Conservation (phyloP, 2,888 invertebrate species). For the Chrysina gloriosa region DNA sequence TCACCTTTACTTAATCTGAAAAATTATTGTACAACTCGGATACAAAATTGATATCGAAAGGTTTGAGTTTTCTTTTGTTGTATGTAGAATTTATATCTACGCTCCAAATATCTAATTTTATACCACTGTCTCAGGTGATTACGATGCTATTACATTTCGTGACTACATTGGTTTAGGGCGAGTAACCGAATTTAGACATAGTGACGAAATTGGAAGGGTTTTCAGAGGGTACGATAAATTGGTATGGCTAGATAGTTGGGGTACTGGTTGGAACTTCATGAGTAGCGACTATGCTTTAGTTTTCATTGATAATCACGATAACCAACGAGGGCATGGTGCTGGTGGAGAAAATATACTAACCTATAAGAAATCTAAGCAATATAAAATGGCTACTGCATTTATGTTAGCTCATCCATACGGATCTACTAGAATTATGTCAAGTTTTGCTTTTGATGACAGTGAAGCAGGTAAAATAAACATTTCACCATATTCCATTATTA, state of each 20-base stretch:
- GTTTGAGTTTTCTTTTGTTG: too few relatives aligned
- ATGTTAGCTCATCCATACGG: slow-evolving; percentile 89
- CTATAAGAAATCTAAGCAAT: slow-evolving; percentile 74
- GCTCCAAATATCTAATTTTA: slow-evolving; percentile 72
- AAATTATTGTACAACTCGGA: too few relatives aligned
- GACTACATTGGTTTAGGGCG: slow-evolving; percentile 66
- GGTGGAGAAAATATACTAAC: slow-evolving; percentile 70
- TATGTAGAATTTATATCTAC: slow-evolving; percentile 72
- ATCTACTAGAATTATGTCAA: slow-evolving; percentile 85
- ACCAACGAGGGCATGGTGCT: slow-evolving; percentile 66
- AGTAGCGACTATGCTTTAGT: slow-evolving; percentile 56
- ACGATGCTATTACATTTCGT: slow-evolving; percentile 61
- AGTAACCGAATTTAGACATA: slow-evolving; percentile 82
- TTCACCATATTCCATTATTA: too few relatives aligned
- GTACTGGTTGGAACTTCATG: slow-evolving; percentile 75
- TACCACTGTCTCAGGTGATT: slow-evolving; percentile 46
- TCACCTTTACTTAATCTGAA: too few relatives aligned
- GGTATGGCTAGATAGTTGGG: slow-evolving; percentile 74
- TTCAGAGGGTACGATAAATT: slow-evolving; percentile 73
- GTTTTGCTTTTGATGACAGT: slow-evolving; percentile 75
- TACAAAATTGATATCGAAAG: too few relatives aligned
- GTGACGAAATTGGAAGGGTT: slow-evolving; percentile 69
- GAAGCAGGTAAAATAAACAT: slow-evolving; percentile 66
- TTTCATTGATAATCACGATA: slow-evolving; percentile 80
- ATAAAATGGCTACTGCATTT: slow-evolving; percentile 85